Evolutionary conservation across 2,113 vertebrate genomes (phyloP).

Genomic region (Anhinga rufa): DNA sequence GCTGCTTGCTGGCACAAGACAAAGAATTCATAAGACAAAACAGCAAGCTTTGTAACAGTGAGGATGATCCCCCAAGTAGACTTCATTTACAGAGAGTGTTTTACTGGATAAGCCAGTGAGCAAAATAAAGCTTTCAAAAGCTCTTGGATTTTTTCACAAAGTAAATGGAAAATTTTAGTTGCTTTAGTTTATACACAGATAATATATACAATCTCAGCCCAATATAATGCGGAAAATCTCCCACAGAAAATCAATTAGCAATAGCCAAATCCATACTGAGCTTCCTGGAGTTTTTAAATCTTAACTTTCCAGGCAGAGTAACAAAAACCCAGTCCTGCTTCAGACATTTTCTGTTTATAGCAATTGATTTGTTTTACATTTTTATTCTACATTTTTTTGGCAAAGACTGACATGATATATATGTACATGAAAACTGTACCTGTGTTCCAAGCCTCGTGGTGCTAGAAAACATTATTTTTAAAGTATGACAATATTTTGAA

Average conservation of each 20-base stretch:
- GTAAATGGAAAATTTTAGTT: not conserved
- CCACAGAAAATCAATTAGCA: not conserved
- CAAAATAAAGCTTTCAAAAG: not conserved
- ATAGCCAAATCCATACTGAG: not conserved
- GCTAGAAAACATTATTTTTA: not conserved
- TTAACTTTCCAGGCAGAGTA: not conserved
- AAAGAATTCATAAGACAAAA: not conserved
- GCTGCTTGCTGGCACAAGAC: not conserved
- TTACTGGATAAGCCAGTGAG: not conserved
- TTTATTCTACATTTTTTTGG: not conserved
- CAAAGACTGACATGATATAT: not conserved
- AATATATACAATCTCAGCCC: not conserved
- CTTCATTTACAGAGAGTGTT: not conserved
- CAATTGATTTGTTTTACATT: not conserved
- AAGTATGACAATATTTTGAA: not conserved
- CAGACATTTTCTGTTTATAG: not conserved
- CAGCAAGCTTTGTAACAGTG: not conserved
- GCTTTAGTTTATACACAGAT: not conserved
- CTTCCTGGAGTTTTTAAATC: not conserved
- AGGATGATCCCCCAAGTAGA: not conserved
- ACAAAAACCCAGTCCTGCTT: not conserved
- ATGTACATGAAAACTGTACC: not conserved
- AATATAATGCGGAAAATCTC: not conserved
- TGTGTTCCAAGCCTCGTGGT: not conserved
- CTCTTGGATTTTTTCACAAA: not conserved